Evolutionary conservation across 2,113 vertebrate genomes (phyloP).

Genomic region (Tetrax tetrax): DNA sequence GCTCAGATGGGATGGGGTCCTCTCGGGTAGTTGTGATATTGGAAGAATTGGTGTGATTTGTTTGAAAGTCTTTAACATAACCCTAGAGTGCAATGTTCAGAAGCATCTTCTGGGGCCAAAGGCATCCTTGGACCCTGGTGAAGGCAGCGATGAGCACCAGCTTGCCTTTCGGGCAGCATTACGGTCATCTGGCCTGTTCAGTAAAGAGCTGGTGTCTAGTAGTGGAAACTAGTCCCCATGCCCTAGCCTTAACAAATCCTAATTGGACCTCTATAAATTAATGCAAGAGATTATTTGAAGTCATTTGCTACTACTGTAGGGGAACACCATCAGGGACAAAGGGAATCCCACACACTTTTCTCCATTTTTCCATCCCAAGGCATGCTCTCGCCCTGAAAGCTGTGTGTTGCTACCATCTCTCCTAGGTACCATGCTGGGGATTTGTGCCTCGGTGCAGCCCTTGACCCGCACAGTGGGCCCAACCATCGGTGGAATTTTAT

Average conservation of each 20-base stretch:
- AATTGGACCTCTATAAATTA: not conserved
- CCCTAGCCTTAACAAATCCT: not conserved
- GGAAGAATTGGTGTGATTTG: not conserved
- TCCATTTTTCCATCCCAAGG: not conserved
- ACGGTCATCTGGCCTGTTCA: accelerated
- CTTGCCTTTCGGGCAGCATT: not conserved
- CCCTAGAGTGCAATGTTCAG: not conserved
- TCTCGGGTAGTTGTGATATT: not conserved
- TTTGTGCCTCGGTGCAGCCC: slow-evolving; percentile 86
- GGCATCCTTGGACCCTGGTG: not conserved
- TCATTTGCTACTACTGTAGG: not conserved
- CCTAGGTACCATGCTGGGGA: slow-evolving; percentile 92
- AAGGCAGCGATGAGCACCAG: not conserved
- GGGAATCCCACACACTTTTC: accelerated
- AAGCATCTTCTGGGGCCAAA: not conserved
- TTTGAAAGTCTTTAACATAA: not conserved
- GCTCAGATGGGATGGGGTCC: not conserved
- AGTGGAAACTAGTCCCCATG: not conserved
- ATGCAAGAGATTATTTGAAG: not conserved
- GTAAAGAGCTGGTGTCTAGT: not conserved
- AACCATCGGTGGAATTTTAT: slow-evolving; percentile 86
- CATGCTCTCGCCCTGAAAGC: not conserved
- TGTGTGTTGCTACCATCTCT: not conserved
- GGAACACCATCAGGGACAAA: not conserved
- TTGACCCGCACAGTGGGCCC: slow-evolving; percentile 87